Evolutionary conservation across 2,113 vertebrate genomes (phyloP), one percentile per base, ranked within the genome.

Genomic region (Brienomyrus brachyistius): DNA sequence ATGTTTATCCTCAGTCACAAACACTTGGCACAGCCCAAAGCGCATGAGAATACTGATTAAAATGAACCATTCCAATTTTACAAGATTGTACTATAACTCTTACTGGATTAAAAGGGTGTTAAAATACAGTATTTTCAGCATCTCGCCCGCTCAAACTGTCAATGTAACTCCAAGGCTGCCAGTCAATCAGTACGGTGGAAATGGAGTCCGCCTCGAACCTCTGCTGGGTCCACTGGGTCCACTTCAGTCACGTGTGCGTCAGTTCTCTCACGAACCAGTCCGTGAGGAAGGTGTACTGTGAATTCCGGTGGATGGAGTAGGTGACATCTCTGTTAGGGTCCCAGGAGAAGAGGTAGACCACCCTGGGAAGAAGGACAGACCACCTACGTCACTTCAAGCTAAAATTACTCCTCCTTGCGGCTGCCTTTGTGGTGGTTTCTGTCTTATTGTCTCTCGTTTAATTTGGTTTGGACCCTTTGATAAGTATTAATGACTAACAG

Each of bases 281-380:
- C 1, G 97, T 97, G 84, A 98, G 94, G 92, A 98, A 97, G 51
- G 94, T 93, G 5, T 96, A 94, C 15, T 93, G 91, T 0, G 95
- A 94, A 86, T 96, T 96, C 85, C 59, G 95, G 92, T 98, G 97
- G 80, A 96, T 82, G 5, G 96, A 95, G 93, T 94, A 97, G 21
- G 95, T 96, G 90, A 98, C 96, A 0, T 97, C 96, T 91, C 92
- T 91, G 1, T 93, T 94, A 0, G 97, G 97, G 48, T 98, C 96
- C 95, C 96, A 97, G 86, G 95, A 94, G 91, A 98, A 97, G 92
- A 98, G 95, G 90, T 97, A 94, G 88, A 98, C 95, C 2, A 97
- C 92, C 59, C 97, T 98, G 80, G 13, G 85, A 70, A 87, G 0
- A 19, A 89, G 90, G 8, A 54, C 21, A 54, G 9, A 31, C 31